Conservation (phyloP, 1,140 invertebrate species). For the Drosophila melanogaster region Release_6_plus_ISO1_MT NC_004354.4:18414501-18415000, state of each 20-base stretch:
- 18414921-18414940: too few relatives aligned
- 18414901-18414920: too few relatives aligned
- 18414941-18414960: too few relatives aligned
- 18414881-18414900: too few relatives aligned
- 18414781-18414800: slow-evolving; percentile 55
- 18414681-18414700: not conserved
- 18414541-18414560: slow-evolving; percentile 33
- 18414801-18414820: slow-evolving; percentile 51
- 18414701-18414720: not conserved
- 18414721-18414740: not conserved
- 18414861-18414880: too few relatives aligned
- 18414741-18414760: slow-evolving; percentile 10
- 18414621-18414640: too few relatives aligned
- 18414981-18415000: too few relatives aligned
- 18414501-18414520: slow-evolving; percentile 57
- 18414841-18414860: slow-evolving; percentile 2
- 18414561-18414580: not conserved
- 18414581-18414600: not conserved
- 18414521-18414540: slow-evolving; percentile 55
- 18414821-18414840: slow-evolving; percentile 45
- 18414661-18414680: too few relatives aligned
- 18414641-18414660: too few relatives aligned
- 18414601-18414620: not conserved
- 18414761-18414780: slow-evolving; percentile 20
- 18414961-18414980: too few relatives aligned